These are phyloP conservation scores for Euclidia mi DNA, from an alignment of 2,888 invertebrate species.

Conservation along the genomic window DNA sequence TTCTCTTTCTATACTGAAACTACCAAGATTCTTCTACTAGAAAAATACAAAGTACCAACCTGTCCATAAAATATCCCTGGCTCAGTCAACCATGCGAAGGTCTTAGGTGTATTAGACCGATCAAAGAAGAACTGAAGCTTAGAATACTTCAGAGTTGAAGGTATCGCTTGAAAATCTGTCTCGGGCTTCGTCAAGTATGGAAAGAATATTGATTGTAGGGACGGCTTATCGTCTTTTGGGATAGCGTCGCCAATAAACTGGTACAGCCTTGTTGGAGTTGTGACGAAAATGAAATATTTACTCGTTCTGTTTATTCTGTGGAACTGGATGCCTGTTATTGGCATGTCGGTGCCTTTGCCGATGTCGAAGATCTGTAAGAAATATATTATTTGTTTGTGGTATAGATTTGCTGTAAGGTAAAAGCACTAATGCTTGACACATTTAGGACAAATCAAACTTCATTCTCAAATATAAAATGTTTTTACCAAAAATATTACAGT, in stretches of 20 bases:
- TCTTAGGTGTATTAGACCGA: conserved; percentile 92
- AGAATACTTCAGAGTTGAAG: conserved; percentile 93
- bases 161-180: conserved; percentile 92
- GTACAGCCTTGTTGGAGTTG: conserved; percentile 95
- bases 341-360: conserved; percentile 93
- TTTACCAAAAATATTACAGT: no score
- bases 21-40: no score
- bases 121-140: conserved; percentile 94
- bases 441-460: no score
- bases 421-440: no score
- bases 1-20: no score
- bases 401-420: background rate
- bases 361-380: conserved; percentile 95
- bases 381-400: background rate
- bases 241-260: conserved; percentile 95
- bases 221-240: conserved; percentile 93
- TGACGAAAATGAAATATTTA: conserved; percentile 95
- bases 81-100: conserved; percentile 97
- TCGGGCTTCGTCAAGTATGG: conserved; percentile 93
- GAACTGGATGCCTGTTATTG: conserved; percentile 97
- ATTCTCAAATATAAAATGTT: no score
- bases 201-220: conserved; percentile 94
- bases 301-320: conserved; percentile 93
- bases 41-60: conserved; percentile 87
- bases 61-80: conserved; percentile 95